These are phyloP conservation scores for Cassiopea xamachana DNA, from an alignment of 30 jellyfish, hydroid and myxozoan genomes.

Conservation along the genomic window DNA sequence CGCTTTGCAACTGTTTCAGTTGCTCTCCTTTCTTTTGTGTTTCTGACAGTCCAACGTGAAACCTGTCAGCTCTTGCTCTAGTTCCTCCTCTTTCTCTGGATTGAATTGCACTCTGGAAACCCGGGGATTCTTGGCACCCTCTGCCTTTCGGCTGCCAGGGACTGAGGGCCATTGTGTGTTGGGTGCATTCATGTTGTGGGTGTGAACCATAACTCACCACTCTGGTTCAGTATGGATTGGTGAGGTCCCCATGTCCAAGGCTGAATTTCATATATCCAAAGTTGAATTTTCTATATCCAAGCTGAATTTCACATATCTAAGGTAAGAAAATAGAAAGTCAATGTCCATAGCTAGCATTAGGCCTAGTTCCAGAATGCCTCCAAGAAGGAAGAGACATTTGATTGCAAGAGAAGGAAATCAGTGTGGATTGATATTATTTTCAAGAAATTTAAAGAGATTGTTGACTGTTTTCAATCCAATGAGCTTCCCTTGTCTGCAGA, in stretches of 20 bases:
- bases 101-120: too few species aligned
- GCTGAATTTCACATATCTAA: neutral
- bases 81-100: too few species aligned
- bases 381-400: neutral
- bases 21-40: too few species aligned
- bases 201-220: too few species aligned
- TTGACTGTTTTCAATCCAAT: neutral
- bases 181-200: too few species aligned
- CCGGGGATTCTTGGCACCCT: too few species aligned
- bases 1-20: too few species aligned
- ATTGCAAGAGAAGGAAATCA: slow-evolving; percentile 22
- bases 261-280: neutral
- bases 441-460: neutral
- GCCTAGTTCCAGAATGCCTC: neutral
- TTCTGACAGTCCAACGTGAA: too few species aligned
- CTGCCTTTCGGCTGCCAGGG: too few species aligned
- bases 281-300: neutral
- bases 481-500: neutral
- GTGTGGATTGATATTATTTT: slow-evolving; percentile 8
- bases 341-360: neutral
- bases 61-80: too few species aligned
- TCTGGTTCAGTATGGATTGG: too few species aligned
- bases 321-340: neutral
- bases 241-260: neutral
- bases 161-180: too few species aligned